phyloP scores from a whole-genome alignment of 2,888 invertebrate species.

The Hypselothyrea guttata region DNA sequence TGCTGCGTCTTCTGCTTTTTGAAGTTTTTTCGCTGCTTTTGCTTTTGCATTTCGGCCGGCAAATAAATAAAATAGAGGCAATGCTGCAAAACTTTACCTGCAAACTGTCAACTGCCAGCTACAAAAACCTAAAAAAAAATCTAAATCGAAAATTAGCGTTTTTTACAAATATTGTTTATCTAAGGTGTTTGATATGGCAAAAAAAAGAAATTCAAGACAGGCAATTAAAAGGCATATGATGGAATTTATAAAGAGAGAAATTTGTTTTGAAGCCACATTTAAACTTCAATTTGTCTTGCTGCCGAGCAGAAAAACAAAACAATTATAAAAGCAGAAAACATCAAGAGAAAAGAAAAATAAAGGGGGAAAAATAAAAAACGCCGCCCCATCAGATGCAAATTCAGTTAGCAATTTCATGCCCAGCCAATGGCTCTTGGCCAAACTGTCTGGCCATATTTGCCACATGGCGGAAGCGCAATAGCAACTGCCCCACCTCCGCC shows the following conservation, averaged over 20 bases:
- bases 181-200: too few species aligned
- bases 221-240: slow-evolving; percentile 54
- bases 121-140: slow-evolving; percentile 44
- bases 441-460: slow-evolving; percentile 54
- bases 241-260: background rate
- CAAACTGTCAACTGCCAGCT: slow-evolving; percentile 11
- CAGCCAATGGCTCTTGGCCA: slow-evolving; percentile 53
- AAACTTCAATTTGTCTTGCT: slow-evolving; percentile 51
- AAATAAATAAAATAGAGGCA: slow-evolving; percentile 71
- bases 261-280: slow-evolving; percentile 34
- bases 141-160: slow-evolving; percentile 56
- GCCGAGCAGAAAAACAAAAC: slow-evolving; percentile 16
- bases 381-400: slow-evolving; percentile 47
- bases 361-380: background rate
- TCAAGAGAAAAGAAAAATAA: background rate
- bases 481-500: slow-evolving; percentile 4
- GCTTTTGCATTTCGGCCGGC: slow-evolving; percentile 45
- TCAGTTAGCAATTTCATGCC: slow-evolving; percentile 53
- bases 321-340: background rate
- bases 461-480: slow-evolving; percentile 45
- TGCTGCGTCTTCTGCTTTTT: slow-evolving; percentile 7
- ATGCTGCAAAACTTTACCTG: slow-evolving; percentile 55
- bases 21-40: slow-evolving; percentile 20
- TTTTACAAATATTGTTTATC: slow-evolving; percentile 11
- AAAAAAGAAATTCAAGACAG: slow-evolving; percentile 54